Conservation (phyloP, 2,797 vertebrate genomes). For the Pangasius macronema region DNA sequence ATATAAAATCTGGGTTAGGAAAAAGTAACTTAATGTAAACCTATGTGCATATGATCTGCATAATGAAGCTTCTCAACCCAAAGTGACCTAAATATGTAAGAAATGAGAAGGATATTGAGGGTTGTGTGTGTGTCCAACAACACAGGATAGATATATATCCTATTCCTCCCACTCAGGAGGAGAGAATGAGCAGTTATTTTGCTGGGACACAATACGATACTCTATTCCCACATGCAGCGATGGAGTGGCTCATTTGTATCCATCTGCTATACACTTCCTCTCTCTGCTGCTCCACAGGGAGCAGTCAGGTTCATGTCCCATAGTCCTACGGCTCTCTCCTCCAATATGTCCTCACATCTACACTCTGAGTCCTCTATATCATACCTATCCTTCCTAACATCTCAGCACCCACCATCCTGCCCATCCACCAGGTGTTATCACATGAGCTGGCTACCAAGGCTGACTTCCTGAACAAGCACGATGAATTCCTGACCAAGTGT, state of each 20-base stretch:
- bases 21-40: constrained; percentile 27
- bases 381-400: constrained; percentile 62
- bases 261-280: constrained; percentile 47
- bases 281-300: constrained; percentile 59
- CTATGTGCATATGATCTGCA: background rate
- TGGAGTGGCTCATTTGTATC: constrained; percentile 58
- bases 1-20: constrained; percentile 20
- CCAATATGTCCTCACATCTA: constrained; percentile 68
- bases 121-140: constrained; percentile 37
- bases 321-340: constrained; percentile 62
- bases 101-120: constrained; percentile 36
- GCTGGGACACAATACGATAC: constrained; percentile 54
- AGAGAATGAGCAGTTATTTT: constrained; percentile 47
- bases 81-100: constrained; percentile 31
- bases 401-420: constrained; percentile 42
- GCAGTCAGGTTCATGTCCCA: constrained; percentile 70
- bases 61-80: constrained; percentile 30
- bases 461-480: background rate
- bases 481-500: background rate
- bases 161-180: constrained; percentile 33
- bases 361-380: constrained; percentile 67
- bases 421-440: background rate
- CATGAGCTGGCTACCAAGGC: background rate
- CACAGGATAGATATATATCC: constrained; percentile 34
- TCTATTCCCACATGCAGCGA: constrained; percentile 54